These are phyloP conservation scores for Nibea coibor DNA, from an alignment of 2,113 vertebrate genomes.

Conservation along the genomic window DNA sequence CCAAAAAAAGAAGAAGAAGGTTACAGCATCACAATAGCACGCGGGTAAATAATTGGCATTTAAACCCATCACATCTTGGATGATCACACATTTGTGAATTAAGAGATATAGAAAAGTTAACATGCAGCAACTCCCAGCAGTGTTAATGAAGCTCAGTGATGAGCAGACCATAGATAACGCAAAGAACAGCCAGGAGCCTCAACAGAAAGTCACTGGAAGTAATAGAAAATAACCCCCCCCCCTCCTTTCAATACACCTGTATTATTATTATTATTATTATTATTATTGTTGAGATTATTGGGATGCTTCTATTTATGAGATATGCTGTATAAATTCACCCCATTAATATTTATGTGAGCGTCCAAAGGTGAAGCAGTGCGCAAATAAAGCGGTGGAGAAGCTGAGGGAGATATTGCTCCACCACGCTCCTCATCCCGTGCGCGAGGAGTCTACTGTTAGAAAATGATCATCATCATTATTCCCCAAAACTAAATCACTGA, in stretches of 20 bases:
- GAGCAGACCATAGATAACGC: slow-evolving; percentile 1
- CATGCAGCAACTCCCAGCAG: slow-evolving; percentile 1
- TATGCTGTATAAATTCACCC: slow-evolving; percentile 27
- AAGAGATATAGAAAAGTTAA: background rate
- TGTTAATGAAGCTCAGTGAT: slow-evolving; percentile 23
- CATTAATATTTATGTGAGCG: slow-evolving; percentile 58
- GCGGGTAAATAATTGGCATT: slow-evolving; percentile 26
- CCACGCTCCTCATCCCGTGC: slow-evolving; percentile 23
- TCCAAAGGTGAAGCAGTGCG: slow-evolving; percentile 46
- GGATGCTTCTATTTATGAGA: slow-evolving; percentile 10
- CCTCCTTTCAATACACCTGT: background rate
- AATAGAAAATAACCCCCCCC: background rate
- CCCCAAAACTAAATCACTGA: slow-evolving; percentile 14
- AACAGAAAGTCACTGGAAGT: background rate
- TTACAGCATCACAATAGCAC: slow-evolving; percentile 32
- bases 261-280: too few species aligned
- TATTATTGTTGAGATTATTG: slow-evolving; percentile 7
- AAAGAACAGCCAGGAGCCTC: background rate
- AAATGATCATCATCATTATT: slow-evolving; percentile 29
- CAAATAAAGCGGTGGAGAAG: slow-evolving; percentile 36
- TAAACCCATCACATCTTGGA: slow-evolving; percentile 18
- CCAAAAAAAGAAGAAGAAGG: background rate
- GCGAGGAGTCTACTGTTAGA: slow-evolving; percentile 18
- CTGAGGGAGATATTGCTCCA: slow-evolving; percentile 49
- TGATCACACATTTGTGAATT: background rate